These are phyloP conservation scores for Oedothorax gibbosus DNA, from an alignment of 1,140 invertebrate genomes.

Conservation along the genomic window DNA sequence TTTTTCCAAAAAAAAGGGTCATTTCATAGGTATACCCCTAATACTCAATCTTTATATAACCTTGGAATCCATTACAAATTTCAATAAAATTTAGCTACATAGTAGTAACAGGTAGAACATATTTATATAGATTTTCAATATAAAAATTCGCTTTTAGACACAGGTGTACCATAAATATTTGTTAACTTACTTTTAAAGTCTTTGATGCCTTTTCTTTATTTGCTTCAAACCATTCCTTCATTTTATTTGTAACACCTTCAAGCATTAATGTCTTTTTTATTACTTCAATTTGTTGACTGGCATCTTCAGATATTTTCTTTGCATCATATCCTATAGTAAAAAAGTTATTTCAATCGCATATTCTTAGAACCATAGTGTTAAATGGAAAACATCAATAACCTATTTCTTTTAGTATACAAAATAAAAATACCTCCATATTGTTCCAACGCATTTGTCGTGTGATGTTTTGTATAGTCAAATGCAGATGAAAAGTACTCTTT, in stretches of 20 bases:
- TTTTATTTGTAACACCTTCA: constrained; percentile 11
- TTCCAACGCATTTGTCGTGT: constrained; percentile 8
- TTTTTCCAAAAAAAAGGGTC: too few relatives aligned
- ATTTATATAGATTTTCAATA: background rate
- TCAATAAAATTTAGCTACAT: too few relatives aligned
- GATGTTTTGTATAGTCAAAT: constrained; percentile 30
- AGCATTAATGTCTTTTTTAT: constrained; percentile 30
- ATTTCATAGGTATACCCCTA: too few relatives aligned
- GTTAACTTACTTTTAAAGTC: constrained; percentile 8
- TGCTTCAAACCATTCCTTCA: constrained; percentile 32
- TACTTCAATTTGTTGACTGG: constrained; percentile 25
- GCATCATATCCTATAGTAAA: constrained; percentile 43
- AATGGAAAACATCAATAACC: background rate
- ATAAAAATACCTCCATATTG: constrained; percentile 48
- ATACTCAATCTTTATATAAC: too few relatives aligned
- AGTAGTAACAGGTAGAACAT: background rate
- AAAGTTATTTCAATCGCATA: background rate
- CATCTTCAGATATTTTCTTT: constrained; percentile 27
- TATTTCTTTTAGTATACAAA: background rate
- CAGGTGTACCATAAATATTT: background rate
- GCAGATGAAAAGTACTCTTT: constrained; percentile 19
- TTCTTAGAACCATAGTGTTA: background rate
- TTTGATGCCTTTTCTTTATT: constrained; percentile 21
- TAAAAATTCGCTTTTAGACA: background rate
- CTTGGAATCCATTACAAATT: too few relatives aligned